phyloP scores from a whole-genome alignment of 2,797 vertebrate genomes.

The Urophycis tenuis region DNA sequence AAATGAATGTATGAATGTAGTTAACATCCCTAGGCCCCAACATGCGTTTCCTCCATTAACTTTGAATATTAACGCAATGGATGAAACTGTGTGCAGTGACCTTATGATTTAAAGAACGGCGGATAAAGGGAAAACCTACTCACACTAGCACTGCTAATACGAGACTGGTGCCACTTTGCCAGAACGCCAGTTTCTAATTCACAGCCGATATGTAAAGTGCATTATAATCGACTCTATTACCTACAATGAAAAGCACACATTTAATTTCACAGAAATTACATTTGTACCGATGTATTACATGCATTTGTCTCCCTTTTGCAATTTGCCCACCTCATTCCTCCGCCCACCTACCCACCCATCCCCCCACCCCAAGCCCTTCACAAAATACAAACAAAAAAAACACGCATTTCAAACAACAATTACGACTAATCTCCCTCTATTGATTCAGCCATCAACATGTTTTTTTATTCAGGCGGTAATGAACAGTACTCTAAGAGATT shows the following conservation, averaged over 20 bases:
- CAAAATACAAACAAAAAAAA: slow-evolving; percentile 26
- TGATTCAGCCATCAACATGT: not conserved
- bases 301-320: slow-evolving; percentile 5
- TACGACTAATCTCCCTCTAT: slow-evolving; percentile 26
- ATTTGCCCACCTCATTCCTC: slow-evolving; percentile 21
- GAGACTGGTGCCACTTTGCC: not conserved
- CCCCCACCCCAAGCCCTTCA: slow-evolving; percentile 19
- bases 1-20: not conserved
- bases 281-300: not conserved
- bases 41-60: not conserved
- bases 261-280: not conserved
- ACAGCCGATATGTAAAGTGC: not conserved
- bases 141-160: not conserved
- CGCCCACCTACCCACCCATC: too few species aligned
- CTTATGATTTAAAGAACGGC: not conserved
- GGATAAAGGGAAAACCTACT: not conserved
- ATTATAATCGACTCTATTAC: not conserved
- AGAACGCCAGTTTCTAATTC: not conserved
- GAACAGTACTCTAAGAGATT: not conserved
- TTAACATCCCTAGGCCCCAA: not conserved
- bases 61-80: not conserved
- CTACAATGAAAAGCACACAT: not conserved
- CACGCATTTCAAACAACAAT: slow-evolving; percentile 29
- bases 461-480: not conserved
- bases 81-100: slow-evolving; percentile 1